Evolutionary conservation across 92 coral and sea anemone species (phyloP), one percentile per base, ranked within the genome.

Genomic region (Chrysogorgia sp.): DNA sequence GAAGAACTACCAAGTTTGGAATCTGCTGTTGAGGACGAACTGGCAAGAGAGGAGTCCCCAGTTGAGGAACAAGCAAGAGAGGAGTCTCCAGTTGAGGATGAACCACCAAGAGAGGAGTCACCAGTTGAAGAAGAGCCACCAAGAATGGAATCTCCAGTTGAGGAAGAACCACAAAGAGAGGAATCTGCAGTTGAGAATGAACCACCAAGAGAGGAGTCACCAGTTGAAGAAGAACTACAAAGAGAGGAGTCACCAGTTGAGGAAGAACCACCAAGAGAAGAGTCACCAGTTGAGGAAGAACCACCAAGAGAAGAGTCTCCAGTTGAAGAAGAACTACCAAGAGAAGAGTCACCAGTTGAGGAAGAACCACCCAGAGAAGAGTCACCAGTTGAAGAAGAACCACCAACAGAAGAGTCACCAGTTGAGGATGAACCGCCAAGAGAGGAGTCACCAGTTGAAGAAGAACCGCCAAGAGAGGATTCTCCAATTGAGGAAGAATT

Each of bases 1-100:
- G 91, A 77, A 45, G 85, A 86, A 63, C 63, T 79, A 62, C 92
- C 81, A n/a, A 93, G 86, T 56, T 90, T 91, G 8, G 90, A 89
- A 14, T 92, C 92, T 1, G 40, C 86, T 34, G 93, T 88, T 66
- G 96, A 91, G 29, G 90, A 93, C 23, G 58, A 22, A 43, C 40
- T 10, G 14, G 23, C 40, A 29, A 1, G 19, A 61, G 40, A 3
- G 9, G 24, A 61, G 15, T 1, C 15, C 1, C 4, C 67, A 25
- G 67, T 61, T 61, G 67, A 29, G 21, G 67, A 24, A 29, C n/a
- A 3, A 61, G 15, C 4, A 29, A 61, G 22, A 26, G 67, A 61
- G 29, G 67, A 47, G n/a, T 15, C 53, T 47, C n/a, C 14, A 25
- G 35, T 9, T 61, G 67, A 23, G 17, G 30, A 57, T 12, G 63